Evolutionary conservation across 2,888 invertebrate species (phyloP), one percentile per base, ranked within the genome.

Genomic region (Epinotia demarniana): DNA sequence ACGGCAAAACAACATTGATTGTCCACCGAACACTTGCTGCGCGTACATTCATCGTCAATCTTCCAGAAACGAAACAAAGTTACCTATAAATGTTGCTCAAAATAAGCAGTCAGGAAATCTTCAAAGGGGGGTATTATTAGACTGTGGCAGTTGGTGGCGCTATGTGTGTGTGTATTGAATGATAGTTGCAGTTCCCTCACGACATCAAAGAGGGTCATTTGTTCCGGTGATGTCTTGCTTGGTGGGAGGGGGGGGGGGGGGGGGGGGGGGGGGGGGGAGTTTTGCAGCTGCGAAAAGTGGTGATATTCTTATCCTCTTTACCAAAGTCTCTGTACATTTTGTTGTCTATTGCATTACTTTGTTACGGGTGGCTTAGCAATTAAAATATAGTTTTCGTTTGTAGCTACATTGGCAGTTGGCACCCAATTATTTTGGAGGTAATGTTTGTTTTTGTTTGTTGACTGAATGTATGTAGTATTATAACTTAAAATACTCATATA

Each of bases 201-300:
- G 74, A 64, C 70, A 75, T 75, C 74, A 70, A 75, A 75, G 74
- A 58, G 70, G 74, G 74, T 75, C 63, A 75, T 75, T 75, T 75
- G 74, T 75, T 75, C 69, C 39, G 64, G 74, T 23, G 73, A 70
- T 75, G 74, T 75, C 74, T 75, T 70, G 64, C 63, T 75, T 46
- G 18, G 60, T 3, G 33, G 49, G 16, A 12, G 27, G 49, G 18
- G 61, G 16, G 53, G 16, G 23, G 49, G 39, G 5, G 39, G 39
- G 61, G 9, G 61, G 8, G 63, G 19, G 43, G 13, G 43, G 19
- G 46, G 16, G 23, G 2, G 53, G 53, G 53, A 53, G 53, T 55
- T 63, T 53, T 73, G 68, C 73, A 67, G 73, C 63, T 23, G 69
- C 16, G 69, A 67, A 62, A 58, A 72, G 18, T 62, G 64, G 46